Base-by-base conservation (phyloP, 2,888 invertebrate genomes). In the Acrocyrtus sp. region DNA sequence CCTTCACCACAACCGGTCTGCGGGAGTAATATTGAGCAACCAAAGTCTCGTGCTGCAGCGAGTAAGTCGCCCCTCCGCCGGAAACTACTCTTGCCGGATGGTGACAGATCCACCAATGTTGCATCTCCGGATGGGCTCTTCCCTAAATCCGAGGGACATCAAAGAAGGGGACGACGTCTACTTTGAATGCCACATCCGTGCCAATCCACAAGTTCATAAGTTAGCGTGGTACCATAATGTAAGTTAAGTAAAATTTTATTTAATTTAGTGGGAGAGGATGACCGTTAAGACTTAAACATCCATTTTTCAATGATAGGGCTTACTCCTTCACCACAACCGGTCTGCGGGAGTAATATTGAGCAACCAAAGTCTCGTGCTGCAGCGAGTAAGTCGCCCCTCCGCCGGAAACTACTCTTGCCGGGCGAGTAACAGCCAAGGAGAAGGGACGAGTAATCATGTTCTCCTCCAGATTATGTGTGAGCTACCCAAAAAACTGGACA, bases 41-140 rank as follows among this genome's bases (percentile, higher is more conserved):
- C 94, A 95, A 86, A 94, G 94, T 84, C 88, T 95, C 80, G 95
- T 95, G 75, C 89, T 95, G 83, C 95, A 95, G 86, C 92, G 91
- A 86, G 94, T 95, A 82, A 93, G 93, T 74, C 88, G 93, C 78
- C 90, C 91, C 84, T 92, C 91, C 84, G 92, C 93, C 78, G 95
- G 95, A 77, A 89, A 90, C 81, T 95, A 95, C 86, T 90, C 92
- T 80, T 95, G 95, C 86, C 91, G 93, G 75, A 95, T 94, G 75
- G 43, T 76, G 50, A 29, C 72, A 81, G 81, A 78, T 74, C 34
- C 78, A 45, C 81, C 81, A 10, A 74, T 78, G 61, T 74, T 81
- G 75, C 69, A 72, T 29, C 80, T 81, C 62, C 75, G 76, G 8
- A 70, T 80, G 75, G 80, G 80, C 60, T 78, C 80, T 39, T 77